Evolutionary conservation across 1,140 invertebrate species (phyloP), one percentile per base, ranked within the genome.

Genomic region (Hermetia illucens): DNA sequence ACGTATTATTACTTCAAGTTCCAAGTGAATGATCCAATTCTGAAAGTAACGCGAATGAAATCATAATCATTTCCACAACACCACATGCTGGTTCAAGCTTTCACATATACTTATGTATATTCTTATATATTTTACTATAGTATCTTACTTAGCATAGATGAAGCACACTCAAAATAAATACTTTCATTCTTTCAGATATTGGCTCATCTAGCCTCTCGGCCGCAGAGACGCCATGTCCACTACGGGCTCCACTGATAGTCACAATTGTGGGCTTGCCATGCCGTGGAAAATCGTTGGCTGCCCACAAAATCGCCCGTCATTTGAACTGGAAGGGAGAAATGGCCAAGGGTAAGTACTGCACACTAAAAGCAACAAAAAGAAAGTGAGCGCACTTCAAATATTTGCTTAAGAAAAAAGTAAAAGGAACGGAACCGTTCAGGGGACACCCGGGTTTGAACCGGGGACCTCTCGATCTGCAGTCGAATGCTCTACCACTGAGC

Each of bases 401-500:
- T n/a, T n/a, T n/a, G n/a, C n/a, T n/a, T n/a, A n/a, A n/a, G n/a
- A n/a, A n/a, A n/a, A n/a, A n/a, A n/a, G n/a, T n/a, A n/a, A n/a
- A n/a, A n/a, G n/a, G n/a, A n/a, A n/a, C n/a, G n/a, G n/a, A n/a
- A n/a, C n/a, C n/a, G n/a, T n/a, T n/a, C n/a, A 85, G 82, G 82
- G 82, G 82, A 78, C 81, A 85, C 79, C 80, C 82, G 82, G 82
- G 79, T 82, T 88, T 84, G 83, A 87, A 87, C 82, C 81, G 75
- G 80, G 78, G 82, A 85, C 82, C 81, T 84, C 78, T 84, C 82
- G 82, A 86, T 87, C 79, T 83, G 80, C 79, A 85, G 80, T 83
- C 81, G 79, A 83, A 83, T 84, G 81, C 81, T 84, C 80, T 85
- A 83, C 82, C 80, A 83, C 81, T 84, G 81, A 85, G 82, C 81